Conservation (phyloP, 2,797 vertebrate species). For the Sebastes matsubarae region DNA sequence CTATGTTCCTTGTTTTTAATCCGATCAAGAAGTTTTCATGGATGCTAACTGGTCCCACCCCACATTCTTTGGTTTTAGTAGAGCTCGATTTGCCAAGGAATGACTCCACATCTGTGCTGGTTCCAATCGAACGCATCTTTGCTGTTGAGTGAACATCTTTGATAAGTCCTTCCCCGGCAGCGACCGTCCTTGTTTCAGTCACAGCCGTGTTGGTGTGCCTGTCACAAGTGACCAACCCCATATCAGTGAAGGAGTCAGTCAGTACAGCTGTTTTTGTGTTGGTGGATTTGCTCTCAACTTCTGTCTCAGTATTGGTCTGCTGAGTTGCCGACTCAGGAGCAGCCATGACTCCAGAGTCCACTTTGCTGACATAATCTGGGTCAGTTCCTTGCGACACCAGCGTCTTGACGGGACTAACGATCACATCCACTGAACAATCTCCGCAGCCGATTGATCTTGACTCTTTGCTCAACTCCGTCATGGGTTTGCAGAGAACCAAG, state of each 20-base stretch:
- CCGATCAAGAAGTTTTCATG: conserved; percentile 93
- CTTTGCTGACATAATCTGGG: conserved; percentile 76
- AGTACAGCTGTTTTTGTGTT: conserved; percentile 79
- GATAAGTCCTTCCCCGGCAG: conserved; percentile 92
- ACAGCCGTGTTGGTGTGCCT: conserved; percentile 88
- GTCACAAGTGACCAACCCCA: conserved; percentile 77
- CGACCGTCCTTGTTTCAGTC: conserved; percentile 86
- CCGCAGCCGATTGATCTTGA: conserved; percentile 88
- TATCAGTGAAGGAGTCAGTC: conserved; percentile 85
- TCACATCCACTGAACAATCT: conserved; percentile 88
- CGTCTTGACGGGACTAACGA: conserved; percentile 75
- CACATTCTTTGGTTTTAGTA: conserved; percentile 91
- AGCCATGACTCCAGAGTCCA: conserved; percentile 84
- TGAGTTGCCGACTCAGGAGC: conserved; percentile 79
- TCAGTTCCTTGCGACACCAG: conserved; percentile 77
- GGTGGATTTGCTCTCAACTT: conserved; percentile 82
- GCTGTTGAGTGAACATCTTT: conserved; percentile 82
- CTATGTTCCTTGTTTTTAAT: conserved; percentile 93
- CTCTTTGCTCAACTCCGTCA: conserved; percentile 55
- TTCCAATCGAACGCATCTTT: conserved; percentile 90
- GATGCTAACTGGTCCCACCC: conserved; percentile 87
- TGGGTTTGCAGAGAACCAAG: conserved; percentile 52
- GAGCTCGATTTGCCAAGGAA: conserved; percentile 44
- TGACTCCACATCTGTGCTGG: conserved; percentile 76
- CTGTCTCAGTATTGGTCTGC: conserved; percentile 84